Percentiles rank a stretch among this genome's conserved stretches.
Evolutionary conservation across 2,797 vertebrate genomes (phyloP).

Genomic region (Melanotaenia parkinsoni): DNA sequence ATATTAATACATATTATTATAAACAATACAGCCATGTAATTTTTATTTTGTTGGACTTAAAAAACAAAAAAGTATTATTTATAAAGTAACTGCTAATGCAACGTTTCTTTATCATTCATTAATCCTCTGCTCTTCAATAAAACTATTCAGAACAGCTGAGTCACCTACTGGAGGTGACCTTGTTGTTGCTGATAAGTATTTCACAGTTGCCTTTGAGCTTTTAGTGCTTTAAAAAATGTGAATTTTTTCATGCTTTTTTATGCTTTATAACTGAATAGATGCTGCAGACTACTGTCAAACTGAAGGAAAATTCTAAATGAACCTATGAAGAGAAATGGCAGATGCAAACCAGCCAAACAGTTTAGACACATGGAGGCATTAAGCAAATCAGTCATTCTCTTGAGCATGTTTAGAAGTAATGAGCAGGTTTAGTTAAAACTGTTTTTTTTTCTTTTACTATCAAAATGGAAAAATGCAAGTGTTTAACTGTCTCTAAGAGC

Average conservation of each 20-base stretch:
- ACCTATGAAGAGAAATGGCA: neutral
- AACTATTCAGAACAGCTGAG: neutral
- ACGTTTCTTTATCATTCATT: neutral
- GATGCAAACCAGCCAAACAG: neutral
- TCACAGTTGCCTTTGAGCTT: constrained; percentile 4
- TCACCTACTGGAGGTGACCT: neutral
- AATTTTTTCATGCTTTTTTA: neutral
- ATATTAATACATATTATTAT: no score
- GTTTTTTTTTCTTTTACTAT: neutral
- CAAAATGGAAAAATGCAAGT: neutral
- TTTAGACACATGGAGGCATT: no score
- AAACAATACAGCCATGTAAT: no score
- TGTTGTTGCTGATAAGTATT: neutral
- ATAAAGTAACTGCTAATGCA: neutral
- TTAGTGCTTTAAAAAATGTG: neutral
- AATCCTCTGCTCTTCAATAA: neutral
- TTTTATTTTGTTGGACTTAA: neutral
- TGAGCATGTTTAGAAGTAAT: neutral
- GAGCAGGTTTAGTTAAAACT: no score
- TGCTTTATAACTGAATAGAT: neutral
- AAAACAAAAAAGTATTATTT: neutral
- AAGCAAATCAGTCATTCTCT: neutral
- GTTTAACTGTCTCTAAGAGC: neutral
- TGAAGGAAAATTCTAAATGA: neutral
- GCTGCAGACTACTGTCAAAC: neutral